Conservation (phyloP, 1,140 invertebrate genomes). For the Pemphigus obesinymphae region DNA sequence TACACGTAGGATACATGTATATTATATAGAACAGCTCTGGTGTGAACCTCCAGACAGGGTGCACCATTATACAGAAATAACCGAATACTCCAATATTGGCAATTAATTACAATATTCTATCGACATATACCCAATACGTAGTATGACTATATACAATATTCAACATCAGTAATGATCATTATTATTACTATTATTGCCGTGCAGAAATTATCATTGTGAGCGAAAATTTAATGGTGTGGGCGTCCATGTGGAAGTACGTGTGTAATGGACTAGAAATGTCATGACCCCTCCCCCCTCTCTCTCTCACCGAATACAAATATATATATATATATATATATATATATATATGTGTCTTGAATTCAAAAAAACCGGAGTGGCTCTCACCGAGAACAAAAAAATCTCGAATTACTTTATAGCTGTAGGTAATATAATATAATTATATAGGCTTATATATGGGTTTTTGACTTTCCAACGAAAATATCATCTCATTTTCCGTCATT, state of each 20-base stretch:
- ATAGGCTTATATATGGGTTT: too few relatives aligned
- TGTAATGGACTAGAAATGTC: constrained; percentile 5
- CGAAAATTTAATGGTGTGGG: background rate
- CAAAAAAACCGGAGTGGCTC: too few relatives aligned
- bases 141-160: background rate
- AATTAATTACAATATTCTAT: background rate
- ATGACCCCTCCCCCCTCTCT: too few relatives aligned
- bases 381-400: too few relatives aligned
- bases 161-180: background rate
- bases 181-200: background rate
- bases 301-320: background rate
- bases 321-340: background rate
- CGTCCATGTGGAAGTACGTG: constrained; percentile 3
- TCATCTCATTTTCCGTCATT: too few relatives aligned
- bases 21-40: too few relatives aligned
- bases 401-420: too few relatives aligned
- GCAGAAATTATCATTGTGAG: background rate
- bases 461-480: too few relatives aligned
- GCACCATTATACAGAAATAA: background rate
- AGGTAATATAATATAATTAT: too few relatives aligned
- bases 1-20: too few relatives aligned
- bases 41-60: background rate
- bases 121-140: background rate
- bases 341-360: too few relatives aligned
- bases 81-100: background rate